Evolutionary conservation across 2,888 invertebrate genomes (phyloP).

Genomic region (Camptogramma bilineatum): DNA sequence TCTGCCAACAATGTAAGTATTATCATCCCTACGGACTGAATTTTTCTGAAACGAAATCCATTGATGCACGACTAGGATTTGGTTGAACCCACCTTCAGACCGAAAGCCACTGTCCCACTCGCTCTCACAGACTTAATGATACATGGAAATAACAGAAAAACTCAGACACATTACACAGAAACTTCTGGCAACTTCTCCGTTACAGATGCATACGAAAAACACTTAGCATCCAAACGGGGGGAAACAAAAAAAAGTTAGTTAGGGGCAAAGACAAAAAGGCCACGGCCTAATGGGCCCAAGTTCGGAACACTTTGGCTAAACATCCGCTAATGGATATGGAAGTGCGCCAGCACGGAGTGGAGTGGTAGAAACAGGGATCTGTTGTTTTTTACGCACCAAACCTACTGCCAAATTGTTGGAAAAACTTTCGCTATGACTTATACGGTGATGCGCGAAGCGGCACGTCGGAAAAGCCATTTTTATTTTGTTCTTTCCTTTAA

Average conservation of each 20-base stretch:
- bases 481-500: neutral
- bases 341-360: slow-evolving; percentile 66
- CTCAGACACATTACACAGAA: slow-evolving; percentile 39
- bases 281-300: slow-evolving; percentile 77
- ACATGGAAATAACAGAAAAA: slow-evolving; percentile 28
- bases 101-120: too few relatives aligned
- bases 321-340: slow-evolving; percentile 84
- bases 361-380: slow-evolving; percentile 55
- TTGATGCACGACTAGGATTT: too few relatives aligned
- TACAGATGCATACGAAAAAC: slow-evolving; percentile 64
- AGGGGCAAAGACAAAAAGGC: slow-evolving; percentile 78
- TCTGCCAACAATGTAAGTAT: too few relatives aligned
- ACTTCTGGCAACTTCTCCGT: slow-evolving; percentile 43
- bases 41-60: too few relatives aligned
- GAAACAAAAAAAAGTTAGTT: slow-evolving; percentile 71
- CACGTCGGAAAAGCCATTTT: slow-evolving; percentile 19
- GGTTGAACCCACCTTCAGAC: too few relatives aligned
- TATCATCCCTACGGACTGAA: too few relatives aligned
- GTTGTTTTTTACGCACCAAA: slow-evolving; percentile 72
- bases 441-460: slow-evolving; percentile 34
- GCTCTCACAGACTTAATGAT: slow-evolving; percentile 31
- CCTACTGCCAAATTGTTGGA: slow-evolving; percentile 71
- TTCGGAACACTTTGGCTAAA: slow-evolving; percentile 84
- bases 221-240: slow-evolving; percentile 65
- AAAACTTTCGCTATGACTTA: slow-evolving; percentile 45